Evolutionary conservation across 2,888 invertebrate genomes (phyloP).

Genomic region (Cecidostiba fungosa): DNA sequence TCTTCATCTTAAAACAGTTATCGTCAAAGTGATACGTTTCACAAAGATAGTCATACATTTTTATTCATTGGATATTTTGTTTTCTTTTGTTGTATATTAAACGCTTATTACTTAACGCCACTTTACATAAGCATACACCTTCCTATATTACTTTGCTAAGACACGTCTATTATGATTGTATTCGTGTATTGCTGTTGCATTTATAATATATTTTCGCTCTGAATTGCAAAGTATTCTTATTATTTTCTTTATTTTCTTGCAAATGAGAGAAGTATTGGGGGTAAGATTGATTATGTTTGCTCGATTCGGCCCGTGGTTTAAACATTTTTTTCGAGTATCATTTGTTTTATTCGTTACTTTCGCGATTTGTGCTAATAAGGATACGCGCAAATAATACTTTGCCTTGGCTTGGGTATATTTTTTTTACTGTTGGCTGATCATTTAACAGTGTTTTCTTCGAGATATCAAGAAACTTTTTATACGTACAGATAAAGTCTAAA

Average conservation of each 20-base stretch:
- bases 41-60: not conserved
- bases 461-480: conserved; percentile 15
- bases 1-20: not conserved
- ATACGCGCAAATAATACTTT: not conserved
- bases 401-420: not conserved
- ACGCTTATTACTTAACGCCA: not conserved
- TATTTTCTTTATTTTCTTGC: not conserved
- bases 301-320: not conserved
- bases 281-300: not conserved
- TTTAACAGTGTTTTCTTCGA: conserved; percentile 11
- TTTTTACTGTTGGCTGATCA: not conserved
- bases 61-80: not conserved
- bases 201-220: conserved; percentile 7
- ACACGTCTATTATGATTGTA: not conserved
- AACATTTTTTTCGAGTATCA: not conserved
- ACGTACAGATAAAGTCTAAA: conserved; percentile 32
- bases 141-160: not conserved
- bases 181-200: conserved; percentile 11
- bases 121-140: conserved; percentile 19
- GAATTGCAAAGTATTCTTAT: conserved; percentile 22
- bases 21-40: not conserved
- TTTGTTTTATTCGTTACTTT: not conserved
- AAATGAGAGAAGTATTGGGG: conserved; percentile 27
- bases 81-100: not conserved
- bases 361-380: not conserved